Evolutionary conservation across 2,113 vertebrate genomes (phyloP).

Genomic region (Macrotus californicus): DNA sequence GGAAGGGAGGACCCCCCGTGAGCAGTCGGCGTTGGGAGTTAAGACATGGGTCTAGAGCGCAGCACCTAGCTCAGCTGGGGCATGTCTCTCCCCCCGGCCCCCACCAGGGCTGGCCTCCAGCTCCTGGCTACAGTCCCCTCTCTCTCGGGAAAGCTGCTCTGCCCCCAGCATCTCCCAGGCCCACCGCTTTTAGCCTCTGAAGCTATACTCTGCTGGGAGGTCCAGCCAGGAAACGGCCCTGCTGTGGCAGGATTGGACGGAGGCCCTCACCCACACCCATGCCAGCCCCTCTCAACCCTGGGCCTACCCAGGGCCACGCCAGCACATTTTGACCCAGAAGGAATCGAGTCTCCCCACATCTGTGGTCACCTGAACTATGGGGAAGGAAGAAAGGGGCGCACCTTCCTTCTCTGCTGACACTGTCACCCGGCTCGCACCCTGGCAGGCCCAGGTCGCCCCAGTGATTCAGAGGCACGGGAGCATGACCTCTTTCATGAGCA

Average conservation of each 20-base stretch:
- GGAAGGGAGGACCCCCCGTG: neutral
- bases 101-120: neutral
- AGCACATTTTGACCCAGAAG: neutral
- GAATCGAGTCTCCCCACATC: neutral
- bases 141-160: neutral
- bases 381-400: neutral
- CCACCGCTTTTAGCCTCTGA: neutral
- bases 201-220: neutral
- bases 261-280: neutral
- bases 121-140: accelerated
- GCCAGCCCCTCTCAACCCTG: neutral
- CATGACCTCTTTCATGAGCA: accelerated
- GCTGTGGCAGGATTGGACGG: neutral
- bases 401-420: neutral
- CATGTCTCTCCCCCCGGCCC: no score
- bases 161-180: neutral
- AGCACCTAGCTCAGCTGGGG: neutral
- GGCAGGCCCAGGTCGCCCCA: neutral
- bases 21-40: neutral
- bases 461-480: neutral
- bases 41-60: neutral
- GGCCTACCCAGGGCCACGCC: neutral
- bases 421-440: accelerated
- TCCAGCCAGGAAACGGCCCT: neutral
- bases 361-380: neutral